Percentiles rank a stretch among this genome's conserved stretches.
Conservation (phyloP, 2,113 vertebrate genomes). For the Corythornis vintsioides region DNA sequence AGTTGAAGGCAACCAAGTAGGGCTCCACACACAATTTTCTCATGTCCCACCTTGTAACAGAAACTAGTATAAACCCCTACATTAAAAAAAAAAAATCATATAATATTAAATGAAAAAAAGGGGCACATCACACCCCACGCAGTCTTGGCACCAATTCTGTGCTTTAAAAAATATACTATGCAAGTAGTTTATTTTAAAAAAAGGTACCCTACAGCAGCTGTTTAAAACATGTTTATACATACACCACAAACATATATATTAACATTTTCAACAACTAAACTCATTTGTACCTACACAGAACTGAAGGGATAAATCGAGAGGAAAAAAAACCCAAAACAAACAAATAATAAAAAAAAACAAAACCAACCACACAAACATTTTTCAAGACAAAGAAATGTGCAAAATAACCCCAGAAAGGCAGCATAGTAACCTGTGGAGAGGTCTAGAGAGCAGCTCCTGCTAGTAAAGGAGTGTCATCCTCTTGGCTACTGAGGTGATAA, state of each 20-base stretch:
- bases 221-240: constrained; percentile 74
- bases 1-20: constrained; percentile 20
- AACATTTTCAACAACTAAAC: constrained; percentile 82
- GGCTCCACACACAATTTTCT: constrained; percentile 6
- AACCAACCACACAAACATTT: constrained; percentile 51
- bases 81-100: background rate
- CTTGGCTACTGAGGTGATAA: constrained; percentile 54
- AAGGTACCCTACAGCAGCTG: constrained; percentile 81
- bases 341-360: background rate
- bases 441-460: constrained; percentile 46
- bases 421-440: constrained; percentile 48
- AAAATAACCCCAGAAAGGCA: constrained; percentile 63
- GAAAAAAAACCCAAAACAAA: background rate
- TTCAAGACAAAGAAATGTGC: constrained; percentile 63
- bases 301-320: constrained; percentile 58
- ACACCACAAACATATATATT: constrained; percentile 81
- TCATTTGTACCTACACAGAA: constrained; percentile 81
- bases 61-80: constrained; percentile 11
- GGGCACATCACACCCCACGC: constrained; percentile 53
- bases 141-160: constrained; percentile 78
- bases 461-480: constrained; percentile 40
- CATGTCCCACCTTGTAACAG: constrained; percentile 20
- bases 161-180: constrained; percentile 78
- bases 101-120: constrained; percentile 62
- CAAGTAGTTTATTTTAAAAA: constrained; percentile 70